Conservation (phyloP, 35 echinoderm and acorn worm species). For the Ptychodera flava region DNA sequence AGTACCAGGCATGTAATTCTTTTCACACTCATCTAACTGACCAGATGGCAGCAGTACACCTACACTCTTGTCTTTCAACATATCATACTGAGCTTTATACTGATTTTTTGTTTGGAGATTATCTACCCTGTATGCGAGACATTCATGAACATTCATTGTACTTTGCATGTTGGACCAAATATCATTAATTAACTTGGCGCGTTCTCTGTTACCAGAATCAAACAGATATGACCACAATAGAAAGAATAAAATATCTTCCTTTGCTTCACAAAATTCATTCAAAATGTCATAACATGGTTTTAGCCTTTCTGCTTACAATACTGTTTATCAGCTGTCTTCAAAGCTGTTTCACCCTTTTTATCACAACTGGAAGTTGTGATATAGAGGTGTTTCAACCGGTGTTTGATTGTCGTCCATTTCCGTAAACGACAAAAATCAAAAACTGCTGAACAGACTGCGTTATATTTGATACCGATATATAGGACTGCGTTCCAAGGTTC, state of each 20-base stretch:
- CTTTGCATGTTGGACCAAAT: no score
- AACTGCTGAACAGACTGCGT: no score
- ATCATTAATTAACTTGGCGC: no score
- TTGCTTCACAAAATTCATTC: not conserved
- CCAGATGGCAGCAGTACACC: conserved; percentile 3
- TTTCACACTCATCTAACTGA: not conserved
- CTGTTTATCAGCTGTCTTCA: not conserved
- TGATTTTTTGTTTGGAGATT: not conserved
- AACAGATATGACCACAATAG: no score
- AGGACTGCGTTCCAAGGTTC: no score
- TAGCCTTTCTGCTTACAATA: not conserved
- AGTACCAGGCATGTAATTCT: conserved; percentile 35
- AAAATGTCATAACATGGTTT: not conserved
- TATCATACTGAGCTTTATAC: conserved; percentile 21
- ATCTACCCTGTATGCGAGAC: conserved; percentile 20
- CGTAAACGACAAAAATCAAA: not conserved
- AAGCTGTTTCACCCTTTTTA: not conserved
- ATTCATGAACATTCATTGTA: conserved; percentile 30
- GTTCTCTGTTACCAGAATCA: no score
- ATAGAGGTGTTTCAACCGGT: no score
- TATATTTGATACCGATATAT: no score
- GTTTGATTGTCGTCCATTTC: no score
- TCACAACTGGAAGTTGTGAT: no score
- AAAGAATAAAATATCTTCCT: no score
- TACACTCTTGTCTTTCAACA: not conserved